A percentile compares a stretch with the other conserved stretches of the same genome.
phyloP scores from a whole-genome alignment of 1,140 invertebrate species.

The Macrocentrus cingulum region DNA sequence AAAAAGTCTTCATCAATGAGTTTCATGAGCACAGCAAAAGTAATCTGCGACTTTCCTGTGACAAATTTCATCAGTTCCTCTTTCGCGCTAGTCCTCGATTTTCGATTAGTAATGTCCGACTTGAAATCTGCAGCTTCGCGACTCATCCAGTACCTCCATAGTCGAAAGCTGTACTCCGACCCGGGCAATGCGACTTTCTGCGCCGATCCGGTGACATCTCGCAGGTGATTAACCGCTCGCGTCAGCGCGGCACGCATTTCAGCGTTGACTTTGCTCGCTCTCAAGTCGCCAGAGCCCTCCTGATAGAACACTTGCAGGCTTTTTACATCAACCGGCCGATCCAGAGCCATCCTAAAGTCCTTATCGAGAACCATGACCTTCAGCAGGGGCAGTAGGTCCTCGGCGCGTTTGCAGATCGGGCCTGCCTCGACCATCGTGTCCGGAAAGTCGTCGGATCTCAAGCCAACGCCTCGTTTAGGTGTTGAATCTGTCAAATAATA shows the following conservation, averaged over 20 bases:
- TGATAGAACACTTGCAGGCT: conserved; percentile 79
- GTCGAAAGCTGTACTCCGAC: conserved; percentile 64
- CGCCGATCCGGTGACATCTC: conserved; percentile 53
- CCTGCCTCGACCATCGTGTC: conserved; percentile 72
- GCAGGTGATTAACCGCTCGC: conserved; percentile 60
- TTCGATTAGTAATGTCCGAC: conserved; percentile 64
- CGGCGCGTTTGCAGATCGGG: conserved; percentile 75
- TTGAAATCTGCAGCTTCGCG: conserved; percentile 68
- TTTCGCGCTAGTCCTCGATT: conserved; percentile 47
- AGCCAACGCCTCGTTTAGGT: conserved; percentile 62
- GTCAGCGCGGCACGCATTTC: conserved; percentile 69
- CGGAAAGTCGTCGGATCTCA: conserved; percentile 61
- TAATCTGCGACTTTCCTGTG: conserved; percentile 61
- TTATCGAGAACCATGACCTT: conserved; percentile 65
- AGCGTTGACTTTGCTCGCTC: conserved; percentile 68
- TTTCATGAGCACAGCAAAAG: conserved; percentile 68
- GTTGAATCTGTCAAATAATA: conserved; percentile 45
- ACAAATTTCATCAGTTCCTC: conserved; percentile 48
- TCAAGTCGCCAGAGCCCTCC: conserved; percentile 67
- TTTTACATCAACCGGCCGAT: conserved; percentile 65
- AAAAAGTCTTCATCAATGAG: conserved; percentile 66
- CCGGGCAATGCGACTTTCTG: conserved; percentile 61
- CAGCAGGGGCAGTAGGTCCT: conserved; percentile 74
- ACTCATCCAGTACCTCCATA: conserved; percentile 78
- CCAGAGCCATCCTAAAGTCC: conserved; percentile 45